These are phyloP conservation scores for Drosophila prostipennis DNA, from an alignment of 2,888 invertebrate genomes.

Conservation along the genomic window DNA sequence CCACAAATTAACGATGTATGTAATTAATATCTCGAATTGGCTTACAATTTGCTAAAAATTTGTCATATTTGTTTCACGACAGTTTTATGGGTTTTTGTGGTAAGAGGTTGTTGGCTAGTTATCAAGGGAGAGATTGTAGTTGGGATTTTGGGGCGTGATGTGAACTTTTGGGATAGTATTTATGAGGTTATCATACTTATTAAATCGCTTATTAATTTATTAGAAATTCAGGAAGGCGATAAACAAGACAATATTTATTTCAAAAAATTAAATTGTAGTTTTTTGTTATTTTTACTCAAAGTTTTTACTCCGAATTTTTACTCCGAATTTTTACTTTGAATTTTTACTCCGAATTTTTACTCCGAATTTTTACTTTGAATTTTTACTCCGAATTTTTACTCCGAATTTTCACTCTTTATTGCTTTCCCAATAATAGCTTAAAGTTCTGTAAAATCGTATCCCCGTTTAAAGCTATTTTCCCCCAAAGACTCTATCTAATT, in stretches of 20 bases:
- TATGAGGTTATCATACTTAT: background rate
- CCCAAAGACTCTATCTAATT: background rate
- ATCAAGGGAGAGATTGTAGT: conserved; percentile 2
- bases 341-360: too few species aligned
- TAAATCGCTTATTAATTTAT: background rate
- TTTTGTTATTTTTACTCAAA: too few species aligned
- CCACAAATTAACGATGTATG: conserved; percentile 76
- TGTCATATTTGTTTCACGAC: conserved; percentile 56
- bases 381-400: too few species aligned
- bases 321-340: too few species aligned
- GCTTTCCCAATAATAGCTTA: background rate
- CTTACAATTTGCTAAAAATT: conserved; percentile 77
- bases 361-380: too few species aligned
- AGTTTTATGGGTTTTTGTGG: conserved; percentile 18
- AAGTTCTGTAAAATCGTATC: background rate
- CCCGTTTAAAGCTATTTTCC: background rate
- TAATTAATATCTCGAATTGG: conserved; percentile 77
- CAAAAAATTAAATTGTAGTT: too few species aligned
- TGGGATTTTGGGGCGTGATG: background rate
- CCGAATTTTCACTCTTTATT: background rate
- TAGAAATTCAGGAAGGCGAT: background rate
- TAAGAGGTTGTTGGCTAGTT: conserved; percentile 3
- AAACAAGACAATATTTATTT: too few species aligned
- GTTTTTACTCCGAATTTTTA: too few species aligned
- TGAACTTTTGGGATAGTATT: background rate